Evolutionary conservation across 2,797 vertebrate species (phyloP), one percentile per base, ranked within the genome.

Genomic region (Pristis pectinata): DNA sequence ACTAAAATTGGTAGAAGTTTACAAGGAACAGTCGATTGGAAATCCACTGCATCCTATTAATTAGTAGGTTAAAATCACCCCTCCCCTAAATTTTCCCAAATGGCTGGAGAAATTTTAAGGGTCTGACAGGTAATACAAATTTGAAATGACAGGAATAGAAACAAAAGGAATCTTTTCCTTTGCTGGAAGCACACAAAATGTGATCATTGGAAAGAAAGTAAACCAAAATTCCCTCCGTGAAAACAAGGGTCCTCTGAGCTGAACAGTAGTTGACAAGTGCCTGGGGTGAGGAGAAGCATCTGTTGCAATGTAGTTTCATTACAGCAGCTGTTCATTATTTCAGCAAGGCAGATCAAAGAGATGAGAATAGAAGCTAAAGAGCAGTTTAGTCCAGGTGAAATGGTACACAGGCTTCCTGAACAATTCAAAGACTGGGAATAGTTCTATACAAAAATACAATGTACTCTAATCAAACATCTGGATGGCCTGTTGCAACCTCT

Each of bases 391-490:
- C 24, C 64, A 93, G 24, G 44, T 94, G 67, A 94, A 34, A 53
- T 30, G 49, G 49, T 49, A 56, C 37, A 94, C 30, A 94, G 44
- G 67, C 44, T n/a, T n/a, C 76, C 44, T 53, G 41, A 76, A 76
- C 70, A 94, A 19, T 49, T 94, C 67, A 94, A 74, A 76, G 92
- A 9, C n/a, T 22, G 41, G 13, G 41, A 93, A 93, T 34, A 74
- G 67, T 34, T 74, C 41, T 53, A 49, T 41, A 9, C 67, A 70
- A 67, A 49, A 70, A 94, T 27, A 49, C 93, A 72, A 93, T 93
- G 67, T 49, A 72, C 67, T 49, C 37, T 53, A 76, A 94, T 94
- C 92, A 94, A 93, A 94, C 70, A 94, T 74, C 70, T 94, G 92
- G 70, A 72, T 30, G 24, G 44, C 27, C 49, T 17, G 34, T 3